Evolutionary conservation across 2,113 vertebrate genomes (phyloP).

Genomic region (Saguinus imperator): DNA sequence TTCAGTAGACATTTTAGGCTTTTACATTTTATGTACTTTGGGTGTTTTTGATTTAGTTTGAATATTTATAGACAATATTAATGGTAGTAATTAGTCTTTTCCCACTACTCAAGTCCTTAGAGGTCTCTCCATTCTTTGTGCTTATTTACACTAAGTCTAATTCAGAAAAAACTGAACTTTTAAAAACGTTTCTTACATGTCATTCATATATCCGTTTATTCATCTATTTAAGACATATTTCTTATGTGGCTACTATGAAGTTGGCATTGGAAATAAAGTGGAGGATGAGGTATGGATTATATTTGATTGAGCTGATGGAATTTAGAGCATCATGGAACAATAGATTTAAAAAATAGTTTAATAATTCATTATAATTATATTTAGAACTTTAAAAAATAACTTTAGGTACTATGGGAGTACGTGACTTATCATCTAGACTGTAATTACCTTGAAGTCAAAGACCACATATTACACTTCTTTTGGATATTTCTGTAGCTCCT

Average conservation of each 20-base stretch:
- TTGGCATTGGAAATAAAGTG: not conserved
- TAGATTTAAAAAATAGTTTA: not conserved
- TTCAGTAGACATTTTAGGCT: not conserved
- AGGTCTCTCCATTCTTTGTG: not conserved
- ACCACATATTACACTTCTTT: not conserved
- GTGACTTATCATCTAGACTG: not conserved
- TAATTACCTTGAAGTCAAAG: not conserved
- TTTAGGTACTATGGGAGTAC: not conserved
- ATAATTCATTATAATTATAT: not conserved
- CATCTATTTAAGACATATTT: not conserved
- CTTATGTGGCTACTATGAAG: not conserved
- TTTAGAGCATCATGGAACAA: not conserved
- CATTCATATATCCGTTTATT: not conserved
- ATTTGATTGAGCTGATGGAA: not conserved
- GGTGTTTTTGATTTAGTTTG: not conserved
- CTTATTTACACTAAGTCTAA: not conserved
- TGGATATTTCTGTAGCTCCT: not conserved
- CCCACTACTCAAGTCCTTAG: not conserved
- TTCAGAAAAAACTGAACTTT: not conserved
- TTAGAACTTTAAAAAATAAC: constrained; percentile 10
- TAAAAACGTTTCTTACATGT: not conserved
- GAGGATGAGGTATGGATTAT: not conserved
- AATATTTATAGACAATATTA: not conserved
- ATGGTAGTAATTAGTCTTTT: not conserved
- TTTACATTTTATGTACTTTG: not conserved